Evolutionary conservation across 2,888 invertebrate species (phyloP), one percentile per base, ranked within the genome.

Genomic region (Pelosia muscerda): DNA sequence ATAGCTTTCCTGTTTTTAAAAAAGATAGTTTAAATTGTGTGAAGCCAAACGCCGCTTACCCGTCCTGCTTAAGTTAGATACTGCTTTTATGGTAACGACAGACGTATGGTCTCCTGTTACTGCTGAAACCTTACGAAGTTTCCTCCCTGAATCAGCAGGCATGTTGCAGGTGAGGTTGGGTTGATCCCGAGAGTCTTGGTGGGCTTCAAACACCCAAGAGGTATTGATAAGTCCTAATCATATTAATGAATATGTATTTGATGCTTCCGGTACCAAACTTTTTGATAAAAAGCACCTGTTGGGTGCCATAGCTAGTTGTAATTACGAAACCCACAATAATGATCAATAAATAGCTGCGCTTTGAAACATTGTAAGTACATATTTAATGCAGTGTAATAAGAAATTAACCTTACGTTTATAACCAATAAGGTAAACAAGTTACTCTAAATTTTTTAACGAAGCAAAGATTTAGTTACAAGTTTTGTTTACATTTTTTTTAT

Each of bases 1-100:
- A 56, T 49, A 28, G 10, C 23, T 23, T 34, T 65, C 15, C 28
- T 28, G 22, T n/a, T 49, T 19, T n/a, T 49, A 49, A 49, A 49
- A n/a, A 49, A 49, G 49, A n/a, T 49, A 49, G 49, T 49, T n/a
- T n/a, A 49, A n/a, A 49, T 49, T 6, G n/a, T 49, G 49, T 49
- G 49, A 49, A n/a, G n/a, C 1, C 0, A 49, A n/a, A n/a, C 0
- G 19, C 8, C 6, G 38, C 38, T 38, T 9, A 38, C 38, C n/a
- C n/a, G n/a, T n/a, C n/a, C n/a, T n/a, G n/a, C n/a, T n/a, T n/a
- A n/a, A n/a, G n/a, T n/a, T n/a, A n/a, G n/a, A n/a, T 31, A 9
- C 31, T 34, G 11, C 34, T 34, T 11, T 34, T 10, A n/a, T 1
- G 5, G 31, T 1, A 31, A 31, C 34, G 34, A 34, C 34, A 13